Conservation (phyloP, 2,113 vertebrate species). For the Hucho hucho region DNA sequence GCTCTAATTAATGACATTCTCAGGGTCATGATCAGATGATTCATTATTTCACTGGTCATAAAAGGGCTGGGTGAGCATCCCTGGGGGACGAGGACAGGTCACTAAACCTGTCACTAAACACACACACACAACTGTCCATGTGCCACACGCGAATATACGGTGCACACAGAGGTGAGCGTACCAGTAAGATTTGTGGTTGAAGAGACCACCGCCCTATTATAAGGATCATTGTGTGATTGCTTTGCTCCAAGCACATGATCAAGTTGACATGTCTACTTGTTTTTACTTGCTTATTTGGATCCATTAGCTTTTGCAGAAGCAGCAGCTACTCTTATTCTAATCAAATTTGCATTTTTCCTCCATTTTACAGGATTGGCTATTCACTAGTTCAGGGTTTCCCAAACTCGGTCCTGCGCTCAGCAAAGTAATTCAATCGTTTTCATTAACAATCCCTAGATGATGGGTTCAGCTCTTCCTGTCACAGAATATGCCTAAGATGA, state of each 20-base stretch:
- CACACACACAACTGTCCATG: background rate
- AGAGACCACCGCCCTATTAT: background rate
- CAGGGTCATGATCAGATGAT: constrained; percentile 63
- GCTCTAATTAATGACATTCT: constrained; percentile 72
- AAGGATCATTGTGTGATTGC: background rate
- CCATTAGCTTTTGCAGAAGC: too few relatives aligned
- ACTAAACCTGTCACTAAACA: constrained; percentile 61
- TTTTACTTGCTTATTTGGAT: too few relatives aligned
- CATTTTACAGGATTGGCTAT: constrained; percentile 44
- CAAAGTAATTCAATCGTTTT: constrained; percentile 20
- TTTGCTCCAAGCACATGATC: background rate
- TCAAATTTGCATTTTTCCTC: constrained; percentile 42
- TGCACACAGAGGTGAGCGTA: background rate
- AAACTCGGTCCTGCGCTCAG: background rate
- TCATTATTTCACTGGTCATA: constrained; percentile 68
- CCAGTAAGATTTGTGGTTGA: background rate
- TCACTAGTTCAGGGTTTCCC: too few relatives aligned
- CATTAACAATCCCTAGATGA: background rate
- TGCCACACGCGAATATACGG: background rate
- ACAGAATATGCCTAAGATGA: background rate
- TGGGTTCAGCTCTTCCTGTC: background rate
- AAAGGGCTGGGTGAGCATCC: constrained; percentile 53
- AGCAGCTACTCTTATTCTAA: background rate
- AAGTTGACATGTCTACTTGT: background rate
- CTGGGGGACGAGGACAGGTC: constrained; percentile 41